These are phyloP conservation scores for Orthosia gracilis DNA, from an alignment of 2,888 invertebrate species.

Conservation along the genomic window DNA sequence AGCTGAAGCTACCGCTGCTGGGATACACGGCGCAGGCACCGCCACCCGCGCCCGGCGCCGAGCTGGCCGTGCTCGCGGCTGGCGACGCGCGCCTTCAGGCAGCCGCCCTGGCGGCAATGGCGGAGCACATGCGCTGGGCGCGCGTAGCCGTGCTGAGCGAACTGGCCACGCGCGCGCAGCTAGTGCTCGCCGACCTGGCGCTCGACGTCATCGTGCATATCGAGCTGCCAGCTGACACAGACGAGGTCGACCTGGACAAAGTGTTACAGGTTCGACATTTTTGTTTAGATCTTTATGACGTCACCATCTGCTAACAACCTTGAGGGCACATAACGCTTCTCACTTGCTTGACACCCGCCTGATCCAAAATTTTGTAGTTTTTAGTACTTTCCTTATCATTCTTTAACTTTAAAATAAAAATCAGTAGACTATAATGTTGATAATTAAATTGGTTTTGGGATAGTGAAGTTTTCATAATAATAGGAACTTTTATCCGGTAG, in stretches of 20 bases:
- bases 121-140: slow-evolving; percentile 75
- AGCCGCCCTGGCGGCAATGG: slow-evolving; percentile 71
- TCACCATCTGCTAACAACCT: no score
- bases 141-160: slow-evolving; percentile 81
- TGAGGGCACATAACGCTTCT: no score
- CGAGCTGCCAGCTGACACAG: slow-evolving; percentile 82
- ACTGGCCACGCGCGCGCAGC: slow-evolving; percentile 72
- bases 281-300: not conserved
- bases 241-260: slow-evolving; percentile 68
- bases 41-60: slow-evolving; percentile 70
- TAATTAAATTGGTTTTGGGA: no score
- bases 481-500: no score
- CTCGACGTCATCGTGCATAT: slow-evolving; percentile 70
- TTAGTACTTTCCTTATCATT: no score
- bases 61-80: slow-evolving; percentile 74
- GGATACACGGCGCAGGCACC: slow-evolving; percentile 81
- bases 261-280: slow-evolving; percentile 65
- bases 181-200: no score
- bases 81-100: slow-evolving; percentile 73
- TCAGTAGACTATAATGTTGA: no score
- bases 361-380: no score
- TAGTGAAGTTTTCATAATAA: no score
- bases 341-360: no score
- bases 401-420: no score
- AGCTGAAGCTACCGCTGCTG: slow-evolving; percentile 79